Conservation (phyloP, 2,888 invertebrate genomes). For the Sycophila texana region DNA sequence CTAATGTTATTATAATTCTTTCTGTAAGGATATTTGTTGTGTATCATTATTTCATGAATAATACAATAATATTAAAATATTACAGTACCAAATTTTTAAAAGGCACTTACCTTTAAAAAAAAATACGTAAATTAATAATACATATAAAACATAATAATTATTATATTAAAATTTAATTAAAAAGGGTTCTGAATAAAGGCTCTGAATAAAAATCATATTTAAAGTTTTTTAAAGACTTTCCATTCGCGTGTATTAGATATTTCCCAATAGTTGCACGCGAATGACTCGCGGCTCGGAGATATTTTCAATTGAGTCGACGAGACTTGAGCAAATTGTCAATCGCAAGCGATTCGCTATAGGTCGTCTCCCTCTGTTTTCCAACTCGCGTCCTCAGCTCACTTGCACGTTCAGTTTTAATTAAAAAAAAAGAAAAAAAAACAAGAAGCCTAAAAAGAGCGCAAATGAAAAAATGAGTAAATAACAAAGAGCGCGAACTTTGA, state of each 20-base stretch:
- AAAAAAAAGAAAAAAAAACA: not conserved
- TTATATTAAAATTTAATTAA: too few relatives aligned
- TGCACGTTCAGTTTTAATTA: constrained; percentile 22
- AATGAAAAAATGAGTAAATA: not conserved
- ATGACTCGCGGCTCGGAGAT: constrained; percentile 27
- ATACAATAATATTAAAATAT: too few relatives aligned
- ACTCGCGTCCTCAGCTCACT: constrained; percentile 28
- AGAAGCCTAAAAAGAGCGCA: not conserved
- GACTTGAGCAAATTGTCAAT: not conserved
- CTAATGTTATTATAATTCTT: too few relatives aligned
- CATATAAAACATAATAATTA: too few relatives aligned
- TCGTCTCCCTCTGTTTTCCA: not conserved
- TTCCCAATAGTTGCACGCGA: not conserved
- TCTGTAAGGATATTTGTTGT: too few relatives aligned
- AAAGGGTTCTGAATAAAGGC: too few relatives aligned
- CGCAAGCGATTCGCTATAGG: not conserved
- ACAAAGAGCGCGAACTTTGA: not conserved
- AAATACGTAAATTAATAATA: too few relatives aligned
- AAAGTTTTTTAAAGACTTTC: constrained; percentile 13
- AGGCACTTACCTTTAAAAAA: too few relatives aligned
- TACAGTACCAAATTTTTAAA: too few relatives aligned
- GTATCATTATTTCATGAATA: too few relatives aligned
- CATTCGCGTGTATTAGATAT: constrained; percentile 1
- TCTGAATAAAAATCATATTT: not conserved
- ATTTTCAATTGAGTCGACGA: constrained; percentile 23